A percentile compares a stretch with the other conserved stretches of the same genome.
Evolutionary conservation across 2,797 vertebrate genomes (phyloP).

Genomic region (Balearica regulorum): DNA sequence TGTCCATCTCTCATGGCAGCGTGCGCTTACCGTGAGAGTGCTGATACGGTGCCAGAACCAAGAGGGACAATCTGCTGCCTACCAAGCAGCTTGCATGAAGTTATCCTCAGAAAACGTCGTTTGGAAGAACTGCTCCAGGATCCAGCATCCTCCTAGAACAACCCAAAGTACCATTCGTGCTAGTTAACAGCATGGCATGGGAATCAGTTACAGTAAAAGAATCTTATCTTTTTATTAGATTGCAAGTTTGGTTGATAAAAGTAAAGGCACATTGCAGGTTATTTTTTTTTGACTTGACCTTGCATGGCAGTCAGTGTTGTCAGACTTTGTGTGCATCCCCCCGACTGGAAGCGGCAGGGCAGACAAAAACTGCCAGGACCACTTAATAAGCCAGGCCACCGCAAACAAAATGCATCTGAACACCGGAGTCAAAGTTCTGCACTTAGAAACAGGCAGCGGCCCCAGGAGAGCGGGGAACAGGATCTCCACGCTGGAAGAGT

Average conservation of each 20-base stretch:
- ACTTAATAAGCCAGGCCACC: not conserved
- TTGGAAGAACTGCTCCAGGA: not conserved
- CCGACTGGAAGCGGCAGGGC: not conserved
- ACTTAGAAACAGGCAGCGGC: not conserved
- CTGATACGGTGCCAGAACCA: not conserved
- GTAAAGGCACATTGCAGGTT: not conserved
- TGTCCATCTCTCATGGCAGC: not conserved
- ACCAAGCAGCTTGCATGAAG: too few species aligned
- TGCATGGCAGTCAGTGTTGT: not conserved
- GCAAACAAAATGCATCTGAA: not conserved
- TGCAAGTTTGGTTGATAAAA: not conserved
- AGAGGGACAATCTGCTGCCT: not conserved
- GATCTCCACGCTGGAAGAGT: not conserved
- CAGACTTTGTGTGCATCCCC: not conserved
- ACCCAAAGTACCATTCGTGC: not conserved
- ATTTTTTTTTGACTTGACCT: not conserved
- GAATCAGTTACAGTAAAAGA: not conserved
- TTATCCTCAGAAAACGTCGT: too few species aligned
- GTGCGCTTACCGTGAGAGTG: rapidly evolving
- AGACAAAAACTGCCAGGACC: not conserved
- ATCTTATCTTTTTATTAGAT: not conserved
- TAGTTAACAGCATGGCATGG: not conserved
- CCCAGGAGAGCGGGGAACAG: not conserved
- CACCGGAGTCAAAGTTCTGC: not conserved
- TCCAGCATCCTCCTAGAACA: not conserved